These are phyloP conservation scores for Brachionichthys hirsutus DNA, from an alignment of 2,113 vertebrate species.

Conservation along the genomic window DNA sequence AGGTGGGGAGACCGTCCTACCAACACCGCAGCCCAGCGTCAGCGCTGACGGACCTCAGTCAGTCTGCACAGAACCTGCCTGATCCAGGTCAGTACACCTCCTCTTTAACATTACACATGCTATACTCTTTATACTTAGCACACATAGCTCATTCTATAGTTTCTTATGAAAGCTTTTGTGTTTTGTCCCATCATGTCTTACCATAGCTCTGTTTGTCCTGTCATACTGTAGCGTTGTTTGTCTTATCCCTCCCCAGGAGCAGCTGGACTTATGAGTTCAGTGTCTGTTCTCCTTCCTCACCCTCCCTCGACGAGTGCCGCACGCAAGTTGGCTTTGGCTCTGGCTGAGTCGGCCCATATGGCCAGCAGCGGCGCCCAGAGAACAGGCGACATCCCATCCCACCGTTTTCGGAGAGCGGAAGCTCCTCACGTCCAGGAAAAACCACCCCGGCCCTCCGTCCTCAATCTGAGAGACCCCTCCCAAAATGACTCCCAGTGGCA, in stretches of 20 bases:
- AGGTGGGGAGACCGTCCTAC: slow-evolving; percentile 67
- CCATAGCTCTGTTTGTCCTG: slow-evolving; percentile 80
- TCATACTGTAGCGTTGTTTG: slow-evolving; percentile 80
- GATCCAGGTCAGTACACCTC: slow-evolving; percentile 70
- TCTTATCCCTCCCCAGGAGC: slow-evolving; percentile 87
- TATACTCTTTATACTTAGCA: slow-evolving; percentile 29
- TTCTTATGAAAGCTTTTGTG: slow-evolving; percentile 77
- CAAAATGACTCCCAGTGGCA: slow-evolving; percentile 46
- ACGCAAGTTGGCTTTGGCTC: slow-evolving; percentile 90
- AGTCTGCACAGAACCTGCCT: slow-evolving; percentile 69
- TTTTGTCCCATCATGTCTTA: slow-evolving; percentile 76
- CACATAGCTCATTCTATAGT: slow-evolving; percentile 55
- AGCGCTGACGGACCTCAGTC: slow-evolving; percentile 69
- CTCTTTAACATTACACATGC: background rate
- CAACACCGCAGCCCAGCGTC: slow-evolving; percentile 69
- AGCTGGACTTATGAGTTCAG: slow-evolving; percentile 93
- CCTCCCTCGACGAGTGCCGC: slow-evolving; percentile 93
- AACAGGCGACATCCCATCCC: slow-evolving; percentile 70
- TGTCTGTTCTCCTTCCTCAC: slow-evolving; percentile 95
- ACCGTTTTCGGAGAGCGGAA: slow-evolving; percentile 54
- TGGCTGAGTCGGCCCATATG: slow-evolving; percentile 93
- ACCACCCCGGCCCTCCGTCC: slow-evolving; percentile 58
- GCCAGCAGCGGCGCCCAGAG: slow-evolving; percentile 82
- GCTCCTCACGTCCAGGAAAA: slow-evolving; percentile 49
- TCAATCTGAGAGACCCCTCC: slow-evolving; percentile 55